These are phyloP conservation scores for Siniperca chuatsi DNA, from an alignment of 2,113 vertebrate genomes.

Conservation along the genomic window DNA sequence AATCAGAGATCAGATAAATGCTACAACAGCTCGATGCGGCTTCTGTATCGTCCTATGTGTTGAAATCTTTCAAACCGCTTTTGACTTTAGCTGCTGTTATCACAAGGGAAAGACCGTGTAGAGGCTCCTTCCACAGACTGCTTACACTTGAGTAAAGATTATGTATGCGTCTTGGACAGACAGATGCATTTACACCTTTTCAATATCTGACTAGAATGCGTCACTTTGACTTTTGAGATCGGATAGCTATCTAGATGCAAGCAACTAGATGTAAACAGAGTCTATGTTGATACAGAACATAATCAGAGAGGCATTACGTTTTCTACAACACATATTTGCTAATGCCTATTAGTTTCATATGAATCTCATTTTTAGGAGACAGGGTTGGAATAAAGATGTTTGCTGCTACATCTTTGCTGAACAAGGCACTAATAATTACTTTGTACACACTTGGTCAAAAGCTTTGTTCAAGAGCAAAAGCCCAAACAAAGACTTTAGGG, in stretches of 20 bases:
- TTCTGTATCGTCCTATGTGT: background rate
- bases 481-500: slow-evolving; percentile 12
- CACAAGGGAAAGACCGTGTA: background rate
- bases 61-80: background rate
- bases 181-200: slow-evolving; percentile 15
- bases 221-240: background rate
- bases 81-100: slow-evolving; percentile 15
- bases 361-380: slow-evolving; percentile 1
- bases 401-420: slow-evolving; percentile 24
- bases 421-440: slow-evolving; percentile 53
- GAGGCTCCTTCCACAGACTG: background rate
- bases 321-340: background rate
- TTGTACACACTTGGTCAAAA: slow-evolving; percentile 26
- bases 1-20: slow-evolving; percentile 13
- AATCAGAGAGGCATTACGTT: background rate
- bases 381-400: slow-evolving; percentile 25
- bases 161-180: background rate
- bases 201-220: background rate
- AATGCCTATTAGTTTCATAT: background rate
- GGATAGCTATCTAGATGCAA: background rate
- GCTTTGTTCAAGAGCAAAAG: slow-evolving; percentile 50
- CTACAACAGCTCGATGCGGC: background rate
- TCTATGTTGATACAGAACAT: background rate
- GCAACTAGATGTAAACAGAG: background rate
- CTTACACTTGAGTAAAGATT: background rate